Evolutionary conservation across 2,888 invertebrate species (phyloP).

Genomic region (Epiblema foenella): DNA sequence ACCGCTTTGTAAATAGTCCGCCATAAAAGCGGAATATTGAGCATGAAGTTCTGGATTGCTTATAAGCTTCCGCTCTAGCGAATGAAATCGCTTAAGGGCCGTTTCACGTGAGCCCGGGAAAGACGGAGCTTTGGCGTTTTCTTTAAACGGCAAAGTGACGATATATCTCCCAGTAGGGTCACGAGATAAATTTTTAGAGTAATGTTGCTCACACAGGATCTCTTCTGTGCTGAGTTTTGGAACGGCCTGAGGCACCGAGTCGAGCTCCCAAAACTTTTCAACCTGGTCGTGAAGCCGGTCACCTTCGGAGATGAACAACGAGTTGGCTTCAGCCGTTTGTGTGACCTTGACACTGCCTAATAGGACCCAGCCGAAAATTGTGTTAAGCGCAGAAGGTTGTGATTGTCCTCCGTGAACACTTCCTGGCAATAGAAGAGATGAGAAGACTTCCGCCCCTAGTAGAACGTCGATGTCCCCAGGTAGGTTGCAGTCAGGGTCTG

Average conservation of each 20-base stretch:
- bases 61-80: neutral
- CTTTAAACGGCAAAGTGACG: neutral
- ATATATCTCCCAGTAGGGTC: neutral
- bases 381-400: neutral
- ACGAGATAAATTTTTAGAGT: neutral
- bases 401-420: neutral
- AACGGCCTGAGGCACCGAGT: neutral
- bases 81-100: conserved; percentile 10
- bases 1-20: conserved; percentile 5
- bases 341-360: neutral
- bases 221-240: conserved; percentile 2
- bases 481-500: conserved; percentile 11
- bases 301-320: conserved; percentile 1
- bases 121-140: neutral
- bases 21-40: conserved; percentile 9
- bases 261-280: conserved; percentile 19
- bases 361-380: conserved; percentile 16
- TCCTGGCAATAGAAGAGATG: neutral
- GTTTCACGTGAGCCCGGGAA: conserved; percentile 8
- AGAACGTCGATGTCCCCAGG: conserved; percentile 19
- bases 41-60: neutral
- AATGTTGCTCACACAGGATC: neutral
- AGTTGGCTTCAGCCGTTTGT: neutral
- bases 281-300: neutral
- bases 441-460: conserved; percentile 11